Base-by-base conservation (phyloP, 2,113 vertebrate species). In the Leucopsar rothschildi region DNA sequence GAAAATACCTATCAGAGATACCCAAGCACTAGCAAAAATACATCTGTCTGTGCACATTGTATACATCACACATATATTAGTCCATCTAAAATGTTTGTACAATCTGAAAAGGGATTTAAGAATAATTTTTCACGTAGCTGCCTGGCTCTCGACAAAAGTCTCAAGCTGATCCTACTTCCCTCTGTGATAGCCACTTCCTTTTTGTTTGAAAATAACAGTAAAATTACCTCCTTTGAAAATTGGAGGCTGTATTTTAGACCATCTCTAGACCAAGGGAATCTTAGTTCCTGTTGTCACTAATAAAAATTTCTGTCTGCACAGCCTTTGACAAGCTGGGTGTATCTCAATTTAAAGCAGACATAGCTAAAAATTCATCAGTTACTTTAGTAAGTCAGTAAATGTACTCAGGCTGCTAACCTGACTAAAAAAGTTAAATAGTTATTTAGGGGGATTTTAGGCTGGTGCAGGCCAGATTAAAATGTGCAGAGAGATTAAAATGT, bases 151-250 rank as follows among this genome's bases (percentile, higher is more conserved):
- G 5, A 13, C 71, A 55, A 10, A 86, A 16, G 6, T 16, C 59
- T 66, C 28, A 68, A 49, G 13, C 18, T 42, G 28, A 37, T 23
- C 8, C 11, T 64, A 6, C 29, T 76, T 61, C 28, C 4, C 18
- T 56, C 18, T 27, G 4, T 27, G 13, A 31, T 0, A 39, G 5
- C 10, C n/a, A 42, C 8, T 1, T 21, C 12, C 3, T 53, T 60
- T 84, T 82, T 20, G 1, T 23, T 35, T 75, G 31, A 39, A 60
- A 77, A 29, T 37, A 61, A 19, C 15, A 65, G 42, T 19, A 60
- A 69, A 59, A 70, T 23, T 4, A 13, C 47, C 23, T 24, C 15
- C 9, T 92, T 77, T 75, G 59, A 63, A 81, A 52, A 61, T 19
- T 29, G 33, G 18, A 80, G 69, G 18, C 5, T 39, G 12, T 18